Evolutionary conservation across 2,888 invertebrate genomes (phyloP), one percentile per base, ranked within the genome.

Genomic region (Stramonita haemastoma): DNA sequence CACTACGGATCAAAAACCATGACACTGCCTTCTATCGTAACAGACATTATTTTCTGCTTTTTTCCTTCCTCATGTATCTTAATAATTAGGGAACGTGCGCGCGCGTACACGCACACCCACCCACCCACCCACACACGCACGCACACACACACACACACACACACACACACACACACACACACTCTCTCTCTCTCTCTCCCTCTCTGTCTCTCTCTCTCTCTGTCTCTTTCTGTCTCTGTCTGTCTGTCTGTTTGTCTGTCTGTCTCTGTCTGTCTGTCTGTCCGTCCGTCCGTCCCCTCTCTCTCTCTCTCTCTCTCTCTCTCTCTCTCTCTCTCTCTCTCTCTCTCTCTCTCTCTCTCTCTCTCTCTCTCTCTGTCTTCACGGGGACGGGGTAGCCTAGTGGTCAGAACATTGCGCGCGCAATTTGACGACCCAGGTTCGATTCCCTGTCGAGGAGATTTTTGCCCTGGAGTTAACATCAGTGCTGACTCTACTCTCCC

Each of bases 131-230:
- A 17, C 73, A 13, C 73, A 17, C 73, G 11, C 73, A 17, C 73
- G 11, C 73, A 17, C 73, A 26, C 73, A 17, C 73, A 73, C 73
- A 17, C 73, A 17, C 73, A 26, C 73, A 17, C 73, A 26, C n/a
- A 17, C 73, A 17, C 73, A 17, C 73, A 17, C 73, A 17, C 73
- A 17, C 73, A 17, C 22, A 17, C 73, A 17, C 73, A 26, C 73
- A 26, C 73, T 73, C 73, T 73, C 73, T 26, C 73, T 73, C 73
- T 73, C 73, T 73, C 73, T 73, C 73, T 73, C 22, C 22, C 73
- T 73, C 22, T 73, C 73, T 73, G 73, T 26, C 73, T 73, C 73
- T 73, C 73, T 73, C 73, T 73, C 15, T 73, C 73, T 73, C n/a
- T 73, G 73, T 73, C 73, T 73, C 22, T 73, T 6, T 73, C 22